phyloP scores from a whole-genome alignment of 2,888 invertebrate genomes.

The Rhingia campestris region DNA sequence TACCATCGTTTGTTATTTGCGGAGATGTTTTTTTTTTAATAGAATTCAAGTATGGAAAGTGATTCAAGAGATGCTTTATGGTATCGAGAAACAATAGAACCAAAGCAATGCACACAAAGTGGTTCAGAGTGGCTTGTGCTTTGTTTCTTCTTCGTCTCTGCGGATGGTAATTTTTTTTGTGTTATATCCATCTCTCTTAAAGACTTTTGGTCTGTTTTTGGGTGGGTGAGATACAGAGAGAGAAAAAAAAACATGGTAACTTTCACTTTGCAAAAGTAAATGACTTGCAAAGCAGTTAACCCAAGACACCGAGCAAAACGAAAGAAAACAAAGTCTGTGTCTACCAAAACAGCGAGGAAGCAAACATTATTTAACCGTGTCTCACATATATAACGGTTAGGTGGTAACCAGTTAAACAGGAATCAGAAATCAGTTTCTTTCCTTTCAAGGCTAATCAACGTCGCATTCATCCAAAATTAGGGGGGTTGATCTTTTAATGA shows the following conservation, averaged over 20 bases:
- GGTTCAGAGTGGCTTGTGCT: slow-evolving; percentile 7
- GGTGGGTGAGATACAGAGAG: slow-evolving; percentile 32
- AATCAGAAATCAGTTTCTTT: slow-evolving; percentile 45
- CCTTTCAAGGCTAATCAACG: slow-evolving; percentile 69
- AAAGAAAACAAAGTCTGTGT: slow-evolving; percentile 19
- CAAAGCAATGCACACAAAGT: slow-evolving; percentile 17
- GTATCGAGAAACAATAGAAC: slow-evolving; percentile 54
- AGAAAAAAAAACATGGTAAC: slow-evolving; percentile 25
- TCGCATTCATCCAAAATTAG: slow-evolving; percentile 29
- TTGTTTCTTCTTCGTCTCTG: neutral
- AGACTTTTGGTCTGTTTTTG: slow-evolving; percentile 1
- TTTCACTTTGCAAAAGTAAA: slow-evolving; percentile 64
- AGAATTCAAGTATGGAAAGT: slow-evolving; percentile 53
- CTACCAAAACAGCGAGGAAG: slow-evolving; percentile 30
- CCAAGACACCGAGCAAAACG: slow-evolving; percentile 26
- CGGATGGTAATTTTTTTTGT: neutral
- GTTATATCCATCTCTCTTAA: slow-evolving; percentile 7
- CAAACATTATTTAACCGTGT: slow-evolving; percentile 46
- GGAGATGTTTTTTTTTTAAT: slow-evolving; percentile 10
- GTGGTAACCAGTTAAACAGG: slow-evolving; percentile 59
- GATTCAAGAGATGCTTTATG: slow-evolving; percentile 45
- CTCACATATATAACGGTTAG: slow-evolving; percentile 44
- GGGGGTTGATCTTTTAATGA: slow-evolving; percentile 24
- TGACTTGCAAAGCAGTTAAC: slow-evolving; percentile 32
- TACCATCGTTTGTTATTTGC: slow-evolving; percentile 5